These are phyloP conservation scores for Chrysina gloriosa DNA, from an alignment of 2,888 invertebrate genomes.

Conservation along the genomic window DNA sequence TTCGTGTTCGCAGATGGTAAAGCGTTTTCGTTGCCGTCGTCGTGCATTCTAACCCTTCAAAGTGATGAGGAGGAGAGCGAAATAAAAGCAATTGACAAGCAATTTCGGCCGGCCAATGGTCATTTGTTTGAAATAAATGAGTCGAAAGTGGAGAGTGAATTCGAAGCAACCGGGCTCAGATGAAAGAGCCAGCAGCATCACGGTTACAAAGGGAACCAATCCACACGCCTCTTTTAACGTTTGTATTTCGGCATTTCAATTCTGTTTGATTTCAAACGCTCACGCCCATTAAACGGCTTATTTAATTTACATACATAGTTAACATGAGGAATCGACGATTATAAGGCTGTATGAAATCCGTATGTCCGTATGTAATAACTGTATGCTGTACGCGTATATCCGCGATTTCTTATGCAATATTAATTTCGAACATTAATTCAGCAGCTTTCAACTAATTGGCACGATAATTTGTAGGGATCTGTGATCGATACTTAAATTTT, in stretches of 20 bases:
- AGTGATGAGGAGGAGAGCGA: conserved; percentile 34
- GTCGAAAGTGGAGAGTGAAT: conserved; percentile 50
- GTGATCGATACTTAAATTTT: background rate
- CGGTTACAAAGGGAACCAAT: conserved; percentile 38
- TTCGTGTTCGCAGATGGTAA: conserved; percentile 4
- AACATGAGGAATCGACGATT: conserved; percentile 35
- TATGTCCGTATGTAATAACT: background rate
- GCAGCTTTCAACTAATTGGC: conserved; percentile 14
- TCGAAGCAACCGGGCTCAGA: conserved; percentile 48
- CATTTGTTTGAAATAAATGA: conserved; percentile 54
- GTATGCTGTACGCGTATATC: background rate
- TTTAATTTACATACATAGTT: conserved; percentile 43
- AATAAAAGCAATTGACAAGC: conserved; percentile 56
- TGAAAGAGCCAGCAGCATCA: conserved; percentile 39
- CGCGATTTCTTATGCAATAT: conserved; percentile 23
- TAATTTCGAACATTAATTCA: conserved; percentile 27
- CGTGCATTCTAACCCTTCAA: conserved; percentile 19
- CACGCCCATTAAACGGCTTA: conserved; percentile 42
- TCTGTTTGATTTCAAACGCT: conserved; percentile 39
- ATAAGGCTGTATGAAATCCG: conserved; percentile 13
- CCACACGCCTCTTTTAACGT: conserved; percentile 45
- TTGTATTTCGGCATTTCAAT: conserved; percentile 43
- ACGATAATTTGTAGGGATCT: conserved; percentile 15
- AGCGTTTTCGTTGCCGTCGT: conserved; percentile 2
- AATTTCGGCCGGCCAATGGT: conserved; percentile 56